phyloP scores from a whole-genome alignment of 23 tunicate genomes.

The Phallusia fumigata region DNA sequence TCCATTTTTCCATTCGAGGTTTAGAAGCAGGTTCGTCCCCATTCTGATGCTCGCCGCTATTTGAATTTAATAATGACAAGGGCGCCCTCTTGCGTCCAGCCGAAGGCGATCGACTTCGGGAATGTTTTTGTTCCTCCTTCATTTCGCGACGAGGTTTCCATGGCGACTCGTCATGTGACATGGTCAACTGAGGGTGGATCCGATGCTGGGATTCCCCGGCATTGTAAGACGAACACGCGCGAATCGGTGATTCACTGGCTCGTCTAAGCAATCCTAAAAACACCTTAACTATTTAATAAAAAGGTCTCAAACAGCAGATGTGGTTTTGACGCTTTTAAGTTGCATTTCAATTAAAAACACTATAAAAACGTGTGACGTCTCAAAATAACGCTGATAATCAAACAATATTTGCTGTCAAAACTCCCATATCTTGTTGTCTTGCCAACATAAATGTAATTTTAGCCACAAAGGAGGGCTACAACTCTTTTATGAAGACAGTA shows the following conservation, averaged over 20 bases:
- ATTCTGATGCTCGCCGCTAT: background rate
- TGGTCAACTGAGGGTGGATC: background rate
- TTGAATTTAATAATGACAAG: background rate
- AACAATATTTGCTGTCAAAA: no score
- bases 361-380: no score
- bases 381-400: no score
- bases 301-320: no score
- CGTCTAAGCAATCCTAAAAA: conserved; percentile 29
- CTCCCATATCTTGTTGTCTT: no score
- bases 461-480: no score
- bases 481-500: no score
- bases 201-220: background rate
- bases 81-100: conserved; percentile 18
- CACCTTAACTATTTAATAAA: no score
- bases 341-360: no score
- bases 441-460: no score
- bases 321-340: no score
- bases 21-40: background rate
- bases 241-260: conserved; percentile 35
- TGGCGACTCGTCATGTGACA: conserved; percentile 24
- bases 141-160: conserved; percentile 44
- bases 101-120: conserved; percentile 17
- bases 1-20: background rate
- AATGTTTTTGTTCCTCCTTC: background rate
- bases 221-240: background rate